Evolutionary conservation across 2,797 vertebrate genomes (phyloP).

Genomic region (Sparus aurata): DNA sequence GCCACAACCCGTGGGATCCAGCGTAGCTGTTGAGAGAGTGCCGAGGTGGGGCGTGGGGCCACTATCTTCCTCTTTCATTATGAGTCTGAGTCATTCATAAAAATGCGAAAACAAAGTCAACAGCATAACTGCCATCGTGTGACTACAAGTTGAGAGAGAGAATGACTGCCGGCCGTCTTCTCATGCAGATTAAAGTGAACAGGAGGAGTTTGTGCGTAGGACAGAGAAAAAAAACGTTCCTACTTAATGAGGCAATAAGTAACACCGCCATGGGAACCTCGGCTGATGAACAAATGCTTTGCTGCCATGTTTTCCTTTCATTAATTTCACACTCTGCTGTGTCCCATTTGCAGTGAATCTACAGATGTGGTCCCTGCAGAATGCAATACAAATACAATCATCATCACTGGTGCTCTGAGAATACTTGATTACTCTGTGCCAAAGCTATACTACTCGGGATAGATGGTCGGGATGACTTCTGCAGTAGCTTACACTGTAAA

Average conservation of each 20-base stretch:
- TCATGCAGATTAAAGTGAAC: constrained; percentile 20
- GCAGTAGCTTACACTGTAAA: neutral
- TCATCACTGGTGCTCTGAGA: constrained; percentile 31
- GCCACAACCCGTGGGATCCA: constrained; percentile 56
- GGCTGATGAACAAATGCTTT: constrained; percentile 33
- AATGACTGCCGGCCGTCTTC: constrained; percentile 40
- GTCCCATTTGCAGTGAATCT: constrained; percentile 28
- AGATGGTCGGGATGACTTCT: neutral
- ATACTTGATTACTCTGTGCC: constrained; percentile 9
- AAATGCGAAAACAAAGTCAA: constrained; percentile 71
- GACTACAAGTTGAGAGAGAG: constrained; percentile 56
- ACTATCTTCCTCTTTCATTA: constrained; percentile 22
- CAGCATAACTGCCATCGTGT: constrained; percentile 57
- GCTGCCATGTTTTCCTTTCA: constrained; percentile 27
- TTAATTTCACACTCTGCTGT: constrained; percentile 47
- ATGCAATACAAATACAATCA: constrained; percentile 11
- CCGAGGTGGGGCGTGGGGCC: constrained; percentile 48
- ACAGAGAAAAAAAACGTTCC: constrained; percentile 30
- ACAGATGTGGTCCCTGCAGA: constrained; percentile 13
- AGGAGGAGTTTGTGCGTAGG: constrained; percentile 21
- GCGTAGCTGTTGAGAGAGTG: constrained; percentile 35
- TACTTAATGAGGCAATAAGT: constrained; percentile 53
- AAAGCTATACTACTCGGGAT: neutral
- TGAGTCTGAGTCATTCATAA: constrained; percentile 74
- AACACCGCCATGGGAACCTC: constrained; percentile 36